These are phyloP conservation scores for Chitala chitala DNA, from an alignment of 2,113 vertebrate species.

Conservation along the genomic window DNA sequence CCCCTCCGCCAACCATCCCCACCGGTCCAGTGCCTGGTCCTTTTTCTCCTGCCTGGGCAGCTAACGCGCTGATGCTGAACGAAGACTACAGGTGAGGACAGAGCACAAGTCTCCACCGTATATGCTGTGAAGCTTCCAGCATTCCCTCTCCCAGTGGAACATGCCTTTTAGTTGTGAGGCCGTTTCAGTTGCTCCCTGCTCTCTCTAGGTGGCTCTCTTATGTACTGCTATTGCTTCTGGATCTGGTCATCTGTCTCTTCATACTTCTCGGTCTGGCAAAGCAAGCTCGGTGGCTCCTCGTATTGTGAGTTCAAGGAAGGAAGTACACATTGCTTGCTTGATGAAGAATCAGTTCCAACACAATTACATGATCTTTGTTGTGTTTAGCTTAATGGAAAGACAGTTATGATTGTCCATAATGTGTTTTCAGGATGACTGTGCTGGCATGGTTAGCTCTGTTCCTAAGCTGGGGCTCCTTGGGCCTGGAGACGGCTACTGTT, in stretches of 20 bases:
- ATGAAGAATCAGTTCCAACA: no score
- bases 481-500: constrained; percentile 78
- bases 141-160: not conserved
- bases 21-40: constrained; percentile 51
- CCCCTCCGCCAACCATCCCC: constrained; percentile 51
- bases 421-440: constrained; percentile 78
- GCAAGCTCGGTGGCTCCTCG: constrained; percentile 85
- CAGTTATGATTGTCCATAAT: no score
- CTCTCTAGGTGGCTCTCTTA: constrained; percentile 78
- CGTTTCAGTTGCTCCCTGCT: not conserved
- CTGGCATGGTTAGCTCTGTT: constrained; percentile 78
- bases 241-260: constrained; percentile 81
- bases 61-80: constrained; percentile 66
- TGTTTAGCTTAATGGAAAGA: no score
- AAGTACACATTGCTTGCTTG: constrained; percentile 22
- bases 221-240: constrained; percentile 74
- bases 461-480: constrained; percentile 85
- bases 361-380: no score
- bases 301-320: constrained; percentile 67
- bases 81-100: constrained; percentile 66
- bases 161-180: not conserved
- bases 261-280: constrained; percentile 83
- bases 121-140: not conserved
- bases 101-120: not conserved
- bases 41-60: constrained; percentile 69